phyloP scores from a whole-genome alignment of 2,797 vertebrate genomes.

The Perodicticus potto region DNA sequence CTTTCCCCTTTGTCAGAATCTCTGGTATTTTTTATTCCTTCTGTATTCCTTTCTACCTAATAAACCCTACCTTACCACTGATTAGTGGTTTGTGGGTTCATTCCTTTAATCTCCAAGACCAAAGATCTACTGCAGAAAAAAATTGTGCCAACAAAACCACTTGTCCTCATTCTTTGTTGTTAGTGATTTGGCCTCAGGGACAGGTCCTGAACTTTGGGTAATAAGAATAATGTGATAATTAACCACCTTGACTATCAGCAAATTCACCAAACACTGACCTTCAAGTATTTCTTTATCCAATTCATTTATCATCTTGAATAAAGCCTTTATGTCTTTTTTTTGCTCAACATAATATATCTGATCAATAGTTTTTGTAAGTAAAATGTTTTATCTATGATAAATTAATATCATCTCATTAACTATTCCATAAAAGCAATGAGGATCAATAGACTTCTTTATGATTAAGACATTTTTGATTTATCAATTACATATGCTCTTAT shows the following conservation, averaged over 20 bases:
- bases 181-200: neutral
- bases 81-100: no score
- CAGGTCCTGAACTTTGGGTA: neutral
- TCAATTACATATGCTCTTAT: neutral
- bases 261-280: neutral
- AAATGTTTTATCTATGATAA: neutral
- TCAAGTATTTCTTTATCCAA: neutral
- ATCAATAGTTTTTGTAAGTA: neutral
- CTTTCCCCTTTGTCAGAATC: no score
- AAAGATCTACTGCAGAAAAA: no score
- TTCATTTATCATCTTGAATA: neutral
- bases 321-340: neutral
- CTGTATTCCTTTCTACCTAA: no score
- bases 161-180: neutral
- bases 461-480: neutral
- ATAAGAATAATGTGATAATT: neutral
- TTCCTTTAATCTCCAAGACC: no score
- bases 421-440: neutral
- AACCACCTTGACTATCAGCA: neutral
- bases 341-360: neutral
- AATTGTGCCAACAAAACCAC: neutral
- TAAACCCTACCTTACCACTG: no score
- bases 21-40: no score
- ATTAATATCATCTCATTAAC: neutral
- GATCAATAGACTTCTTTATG: neutral